Base-by-base conservation (phyloP, 2,888 invertebrate genomes). In the Cerceris ruficornis region DNA sequence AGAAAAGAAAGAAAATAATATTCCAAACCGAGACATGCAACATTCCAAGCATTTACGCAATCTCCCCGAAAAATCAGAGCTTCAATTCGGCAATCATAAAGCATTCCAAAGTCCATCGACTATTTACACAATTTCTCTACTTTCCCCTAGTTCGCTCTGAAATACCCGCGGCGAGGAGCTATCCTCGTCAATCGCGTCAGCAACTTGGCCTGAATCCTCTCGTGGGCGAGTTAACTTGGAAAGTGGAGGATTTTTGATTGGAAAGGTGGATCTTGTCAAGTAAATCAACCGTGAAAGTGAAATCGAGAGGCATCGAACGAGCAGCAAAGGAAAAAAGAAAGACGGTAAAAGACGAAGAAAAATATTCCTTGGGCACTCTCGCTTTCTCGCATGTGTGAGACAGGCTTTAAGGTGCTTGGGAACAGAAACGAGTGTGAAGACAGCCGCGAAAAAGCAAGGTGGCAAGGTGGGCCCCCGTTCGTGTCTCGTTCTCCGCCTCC, bases 231-330 rank as follows among this genome's bases (percentile, higher is more conserved):
- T n/a, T n/a, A 42, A 42, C 64, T 42, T 73, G 73, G 74, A 80
- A 80, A 74, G 74, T 78, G 64, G 59, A 52, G 60, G 46, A 15
- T 69, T 65, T 70, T 65, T 57, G 66, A 84, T 80, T 65, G 70
- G 72, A 80, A 80, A 82, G 57, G 57, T 69, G 72, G 69, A 72
- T 77, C 62, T 42, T 65, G 43, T n/a, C 59, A 49, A 7, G 64
- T 73, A 81, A 83, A 84, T 84, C 71, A 85, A 78, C 76, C 78
- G 81, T 81, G 85, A 84, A 84, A 84, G 85, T 87, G 86, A 83
- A 80, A 85, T 78, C 78, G 79, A 76, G 78, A 69, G 76, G 55
- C 65, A 72, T 60, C 64, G 69, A 43, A n/a, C 39, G 15, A 39
- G 39, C 52, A 42, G 46, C 13, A 17, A 68, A 28, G 55, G 69